Evolutionary conservation across 2,888 invertebrate genomes (phyloP), one percentile per base, ranked within the genome.

Genomic region (Iselma pallidipennis): DNA sequence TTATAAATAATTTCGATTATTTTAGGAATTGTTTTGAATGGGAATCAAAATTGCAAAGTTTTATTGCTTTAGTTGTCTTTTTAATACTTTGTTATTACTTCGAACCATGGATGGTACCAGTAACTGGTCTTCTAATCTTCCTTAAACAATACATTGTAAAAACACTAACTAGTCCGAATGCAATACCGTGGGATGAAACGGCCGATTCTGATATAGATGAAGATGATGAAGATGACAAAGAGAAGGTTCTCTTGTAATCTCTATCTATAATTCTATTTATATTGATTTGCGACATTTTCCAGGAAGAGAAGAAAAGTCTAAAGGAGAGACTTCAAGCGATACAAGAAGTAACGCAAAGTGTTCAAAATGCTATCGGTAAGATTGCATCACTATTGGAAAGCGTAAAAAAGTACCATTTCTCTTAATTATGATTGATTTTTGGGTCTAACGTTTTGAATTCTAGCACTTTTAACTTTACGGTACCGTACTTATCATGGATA

Each of bases 321-420:
- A 95, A 96, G 79, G 96, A 97, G 80, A 88, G 95, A 63, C 82
- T 98, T 45, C 95, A 95, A 81, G 94, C 96, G 2, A 95, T 98
- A 71, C 98, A 98, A 81, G 98, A 99, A 82, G 97, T 98, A 2
- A 96, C 98, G 16, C 93, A 96, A 76, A 93, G 94, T 58, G 96
- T 99, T 3, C 98, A 99, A 81, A 96, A 98, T 75, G 92, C 94
- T 0, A 92, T 98, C 61, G 98, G 98, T 23, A 94, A 91, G 77
- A 88, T 97, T 64, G 97, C 97, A 7, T 93, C 95, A n/a, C 83
- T 98, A 62, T 92, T 95, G 67, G 98, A 98, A 83, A 89, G 92
- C 77, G 89, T 96, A 57, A 95, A 95, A 85, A 98, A 98, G 96
- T 97, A 85, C 82, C 52, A 42, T 37, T 57, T 59, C 51, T 37